A percentile compares a stretch with the other conserved stretches of the same genome.
Evolutionary conservation across 2,888 invertebrate genomes (phyloP).

Genomic region (Cataglyphis cursor): DNA sequence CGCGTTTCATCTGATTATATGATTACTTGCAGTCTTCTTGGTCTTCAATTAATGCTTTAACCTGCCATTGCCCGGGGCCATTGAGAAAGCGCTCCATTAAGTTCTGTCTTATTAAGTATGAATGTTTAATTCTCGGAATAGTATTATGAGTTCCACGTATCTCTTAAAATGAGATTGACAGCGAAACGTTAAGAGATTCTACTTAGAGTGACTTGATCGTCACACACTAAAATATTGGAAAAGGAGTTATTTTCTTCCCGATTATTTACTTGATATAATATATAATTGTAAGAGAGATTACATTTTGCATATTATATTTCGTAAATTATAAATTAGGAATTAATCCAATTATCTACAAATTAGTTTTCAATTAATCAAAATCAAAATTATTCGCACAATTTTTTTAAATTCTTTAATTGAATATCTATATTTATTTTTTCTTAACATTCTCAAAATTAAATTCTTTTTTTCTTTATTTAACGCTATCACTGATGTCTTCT

Average conservation of each 20-base stretch:
- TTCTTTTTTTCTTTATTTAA: not conserved
- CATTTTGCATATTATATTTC: not conserved
- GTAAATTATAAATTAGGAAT: not conserved
- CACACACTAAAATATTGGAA: slow-evolving; percentile 7
- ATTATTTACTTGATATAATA: not conserved
- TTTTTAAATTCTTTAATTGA: not conserved
- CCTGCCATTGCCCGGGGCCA: slow-evolving; percentile 11
- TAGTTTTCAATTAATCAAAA: not conserved
- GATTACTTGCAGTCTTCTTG: slow-evolving; percentile 8
- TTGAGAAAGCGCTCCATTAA: slow-evolving; percentile 44
- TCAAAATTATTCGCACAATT: not conserved
- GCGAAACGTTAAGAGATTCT: not conserved
- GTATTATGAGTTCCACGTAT: slow-evolving; percentile 29
- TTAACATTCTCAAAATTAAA: not conserved
- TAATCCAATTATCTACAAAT: not conserved
- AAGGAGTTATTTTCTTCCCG: not conserved
- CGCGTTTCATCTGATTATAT: slow-evolving; percentile 57
- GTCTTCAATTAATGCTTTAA: slow-evolving; percentile 39
- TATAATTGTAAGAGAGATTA: not conserved
- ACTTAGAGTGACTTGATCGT: not conserved
- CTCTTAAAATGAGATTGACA: slow-evolving; percentile 27
- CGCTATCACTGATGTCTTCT: not conserved
- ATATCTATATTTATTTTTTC: not conserved
- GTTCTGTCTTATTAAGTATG: slow-evolving; percentile 31
- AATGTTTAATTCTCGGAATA: slow-evolving; percentile 38